Conservation (phyloP, 2,797 vertebrate genomes). For the Perodicticus potto region DNA sequence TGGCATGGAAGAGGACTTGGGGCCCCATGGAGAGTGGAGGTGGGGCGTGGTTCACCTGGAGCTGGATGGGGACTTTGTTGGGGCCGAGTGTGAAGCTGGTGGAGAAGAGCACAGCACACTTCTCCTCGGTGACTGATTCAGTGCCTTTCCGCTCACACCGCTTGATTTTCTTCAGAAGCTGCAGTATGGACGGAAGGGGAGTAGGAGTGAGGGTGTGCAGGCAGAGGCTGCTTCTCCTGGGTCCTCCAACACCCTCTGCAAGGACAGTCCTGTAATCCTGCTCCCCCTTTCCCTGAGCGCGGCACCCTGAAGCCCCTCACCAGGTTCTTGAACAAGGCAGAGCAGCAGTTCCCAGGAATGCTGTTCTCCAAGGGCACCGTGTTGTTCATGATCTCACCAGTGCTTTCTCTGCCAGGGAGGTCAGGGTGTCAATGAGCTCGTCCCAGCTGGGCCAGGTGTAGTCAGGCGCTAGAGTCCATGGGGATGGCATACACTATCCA, state of each 20-base stretch:
- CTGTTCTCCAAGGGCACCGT: constrained; percentile 94
- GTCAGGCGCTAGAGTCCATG: background rate
- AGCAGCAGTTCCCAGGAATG: constrained; percentile 92
- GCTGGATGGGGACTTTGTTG: constrained; percentile 89
- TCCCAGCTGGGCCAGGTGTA: background rate
- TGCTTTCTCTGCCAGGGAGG: constrained; percentile 91
- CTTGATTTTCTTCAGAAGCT: constrained; percentile 99
- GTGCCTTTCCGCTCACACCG: constrained; percentile 97
- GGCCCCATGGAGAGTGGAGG: background rate
- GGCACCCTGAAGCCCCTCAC: constrained; percentile 84
- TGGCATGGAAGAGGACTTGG: background rate
- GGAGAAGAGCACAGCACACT: constrained; percentile 96
- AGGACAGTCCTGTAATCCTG: background rate
- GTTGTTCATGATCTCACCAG: constrained; percentile 96
- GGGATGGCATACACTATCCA: fast-evolving
- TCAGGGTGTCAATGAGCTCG: background rate
- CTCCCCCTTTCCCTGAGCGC: background rate
- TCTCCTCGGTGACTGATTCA: constrained; percentile 98
- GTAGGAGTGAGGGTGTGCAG: background rate
- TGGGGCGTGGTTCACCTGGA: constrained; percentile 91
- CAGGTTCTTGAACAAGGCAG: constrained; percentile 97
- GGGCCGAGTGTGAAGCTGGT: constrained; percentile 92
- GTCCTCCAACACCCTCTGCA: fast-evolving
- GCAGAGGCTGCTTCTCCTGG: background rate
- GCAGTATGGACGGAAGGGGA: background rate